Evolutionary conservation across 2,888 invertebrate species (phyloP), one percentile per base, ranked within the genome.

Genomic region (Drosophila mimetica): DNA sequence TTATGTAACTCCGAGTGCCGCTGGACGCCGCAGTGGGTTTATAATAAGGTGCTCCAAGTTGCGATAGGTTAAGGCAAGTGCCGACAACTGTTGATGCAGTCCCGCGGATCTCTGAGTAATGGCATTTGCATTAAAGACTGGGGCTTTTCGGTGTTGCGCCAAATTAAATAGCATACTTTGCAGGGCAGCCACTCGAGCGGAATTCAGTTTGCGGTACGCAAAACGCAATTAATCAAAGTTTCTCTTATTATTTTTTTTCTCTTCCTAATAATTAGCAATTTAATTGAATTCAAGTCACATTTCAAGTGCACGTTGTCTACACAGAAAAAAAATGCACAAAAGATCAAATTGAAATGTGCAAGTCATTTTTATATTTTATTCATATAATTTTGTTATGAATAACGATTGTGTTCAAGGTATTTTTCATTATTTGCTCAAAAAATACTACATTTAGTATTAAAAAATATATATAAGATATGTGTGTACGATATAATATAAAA

Each of bases 281-380:
- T 65, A 64, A 65, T 78, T 76, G 81, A 82, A 82, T 87, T 86
- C 69, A 85, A 82, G 86, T 66, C 76, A 76, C 76, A 74, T 86
- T 75, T 61, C 72, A 71, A 54, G 61, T 63, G 51, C 63, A 75
- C 69, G 46, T 54, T 34, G n/a, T 13, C 36, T n/a, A n/a, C n/a
- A n/a, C n/a, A n/a, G n/a, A n/a, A n/a, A n/a, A n/a, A n/a, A n/a
- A n/a, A n/a, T n/a, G n/a, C n/a, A n/a, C n/a, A n/a, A n/a, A n/a
- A n/a, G n/a, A n/a, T n/a, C n/a, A n/a, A n/a, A n/a, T n/a, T n/a
- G n/a, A n/a, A n/a, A n/a, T n/a, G n/a, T n/a, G n/a, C n/a, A n/a
- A n/a, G n/a, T n/a, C n/a, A n/a, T n/a, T n/a, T n/a, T n/a, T n/a
- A n/a, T n/a, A n/a, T n/a, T n/a, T n/a, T n/a, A n/a, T n/a, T n/a